Base-by-base conservation (phyloP, 2,113 vertebrate species). In the Toxotes jaculatrix region DNA sequence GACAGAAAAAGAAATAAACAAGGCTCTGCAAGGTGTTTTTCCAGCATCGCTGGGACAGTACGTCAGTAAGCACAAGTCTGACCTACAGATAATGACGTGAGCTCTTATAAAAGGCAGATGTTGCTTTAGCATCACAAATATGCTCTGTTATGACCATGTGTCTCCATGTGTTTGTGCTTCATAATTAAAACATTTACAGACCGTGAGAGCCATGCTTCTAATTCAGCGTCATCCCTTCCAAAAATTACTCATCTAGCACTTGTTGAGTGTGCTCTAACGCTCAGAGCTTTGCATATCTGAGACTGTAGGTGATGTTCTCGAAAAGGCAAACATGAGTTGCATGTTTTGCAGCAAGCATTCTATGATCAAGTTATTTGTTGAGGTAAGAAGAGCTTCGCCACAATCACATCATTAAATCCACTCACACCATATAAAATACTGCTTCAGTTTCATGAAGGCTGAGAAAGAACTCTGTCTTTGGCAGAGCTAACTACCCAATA, bases 51-150 rank as follows among this genome's bases (percentile, higher is more conserved):
- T 34, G 14, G 47, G 42, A 13, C 0, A 32, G 32, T 27, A 3
- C 43, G 42, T 83, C 72, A 83, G 70, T 49, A 55, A 74, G 49
- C 66, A 38, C 53, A 34, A 27, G 65, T 62, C 59, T 65, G 68
- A 88, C 19, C 76, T 31, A 67, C 77, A 53, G 70, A 72, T 71
- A 70, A 89, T 93, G 91, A 95, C 34, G 80, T 66, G 71, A 90
- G 62, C 13, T 74, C 64, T 92, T 90, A 88, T 91, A 88, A 93
- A 90, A 93, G 80, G 77, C 91, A 93, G 92, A 90, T 92, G 93
- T 87, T 82, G 60, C 71, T 74, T 75, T 79, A 83, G 79, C 83
- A 79, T 77, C 62, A 31, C 80, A 89, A 92, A 91, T 80, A 85
- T 84, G 88, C 59, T 71, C 53, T 77, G 83, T 89, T 88, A 79